These are phyloP conservation scores for Microtus richardsoni DNA, from an alignment of 2,113 vertebrate genomes.

Conservation along the genomic window DNA sequence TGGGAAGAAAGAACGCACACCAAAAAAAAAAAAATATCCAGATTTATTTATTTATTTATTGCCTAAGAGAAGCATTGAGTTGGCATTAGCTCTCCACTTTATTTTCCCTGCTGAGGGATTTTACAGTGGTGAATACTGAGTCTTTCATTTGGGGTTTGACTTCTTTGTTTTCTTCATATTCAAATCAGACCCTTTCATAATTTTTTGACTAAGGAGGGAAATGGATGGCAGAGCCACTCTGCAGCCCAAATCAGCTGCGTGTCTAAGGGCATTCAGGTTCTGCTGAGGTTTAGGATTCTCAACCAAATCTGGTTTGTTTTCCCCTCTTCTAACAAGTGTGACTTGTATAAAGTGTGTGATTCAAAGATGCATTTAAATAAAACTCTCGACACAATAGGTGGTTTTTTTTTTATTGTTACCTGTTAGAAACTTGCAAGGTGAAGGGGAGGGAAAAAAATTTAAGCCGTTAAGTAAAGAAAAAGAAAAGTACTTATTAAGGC, in stretches of 20 bases:
- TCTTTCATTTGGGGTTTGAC: constrained; percentile 73
- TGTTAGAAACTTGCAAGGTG: constrained; percentile 80
- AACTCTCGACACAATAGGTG: constrained; percentile 66
- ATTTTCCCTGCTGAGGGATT: constrained; percentile 49
- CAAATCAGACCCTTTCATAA: constrained; percentile 69
- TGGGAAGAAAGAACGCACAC: neutral
- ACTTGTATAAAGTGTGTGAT: constrained; percentile 43
- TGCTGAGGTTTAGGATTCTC: constrained; percentile 46
- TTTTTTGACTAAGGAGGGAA: constrained; percentile 56
- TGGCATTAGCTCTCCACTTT: constrained; percentile 49
- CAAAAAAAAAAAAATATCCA: neutral
- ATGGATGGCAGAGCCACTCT: neutral
- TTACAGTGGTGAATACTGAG: constrained; percentile 57
- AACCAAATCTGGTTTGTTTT: constrained; percentile 11
- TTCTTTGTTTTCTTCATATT: constrained; percentile 78
- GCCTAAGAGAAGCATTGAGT: constrained; percentile 52
- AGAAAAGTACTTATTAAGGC: constrained; percentile 85
- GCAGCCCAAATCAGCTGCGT: constrained; percentile 21
- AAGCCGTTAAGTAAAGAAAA: constrained; percentile 75
- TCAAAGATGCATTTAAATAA: constrained; percentile 72
- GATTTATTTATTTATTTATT: neutral
- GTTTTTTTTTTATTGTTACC: constrained; percentile 83
- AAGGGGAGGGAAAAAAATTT: constrained; percentile 69
- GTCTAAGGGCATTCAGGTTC: constrained; percentile 57
- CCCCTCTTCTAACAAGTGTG: constrained; percentile 37